Evolutionary conservation across 2,888 invertebrate genomes (phyloP).

Genomic region (Callyntrura guangdongensis): DNA sequence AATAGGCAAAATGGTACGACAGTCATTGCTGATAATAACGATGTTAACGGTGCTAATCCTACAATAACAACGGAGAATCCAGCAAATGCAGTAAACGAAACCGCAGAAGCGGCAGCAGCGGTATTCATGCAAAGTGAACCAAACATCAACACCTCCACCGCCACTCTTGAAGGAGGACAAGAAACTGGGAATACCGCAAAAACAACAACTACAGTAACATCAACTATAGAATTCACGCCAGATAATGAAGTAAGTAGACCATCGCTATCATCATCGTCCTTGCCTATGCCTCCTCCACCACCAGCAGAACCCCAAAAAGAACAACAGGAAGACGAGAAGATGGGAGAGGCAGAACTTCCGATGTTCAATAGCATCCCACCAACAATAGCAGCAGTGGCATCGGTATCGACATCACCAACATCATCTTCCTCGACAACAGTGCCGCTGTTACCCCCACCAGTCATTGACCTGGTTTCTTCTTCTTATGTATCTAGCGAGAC

Average conservation of each 20-base stretch:
- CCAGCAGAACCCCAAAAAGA: neutral
- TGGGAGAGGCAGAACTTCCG: neutral
- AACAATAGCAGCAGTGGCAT: constrained; percentile 17
- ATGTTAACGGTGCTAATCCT: too few relatives aligned
- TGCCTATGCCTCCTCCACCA: too few relatives aligned
- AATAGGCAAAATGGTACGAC: too few relatives aligned
- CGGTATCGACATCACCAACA: neutral
- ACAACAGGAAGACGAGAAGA: neutral
- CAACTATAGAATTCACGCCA: neutral
- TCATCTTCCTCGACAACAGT: too few relatives aligned
- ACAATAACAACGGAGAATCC: too few relatives aligned
- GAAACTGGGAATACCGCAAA: neutral
- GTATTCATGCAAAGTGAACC: neutral
- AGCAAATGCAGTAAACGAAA: too few relatives aligned
- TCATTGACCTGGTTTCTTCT: constrained; percentile 8
- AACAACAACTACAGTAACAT: neutral
- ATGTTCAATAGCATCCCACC: neutral
- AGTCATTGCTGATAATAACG: too few relatives aligned
- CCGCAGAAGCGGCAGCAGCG: neutral
- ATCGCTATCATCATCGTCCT: too few relatives aligned
- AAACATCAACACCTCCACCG: neutral
- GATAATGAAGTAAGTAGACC: constrained; percentile 16
- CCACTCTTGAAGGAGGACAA: neutral
- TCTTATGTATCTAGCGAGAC: neutral
- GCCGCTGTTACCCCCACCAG: constrained; percentile 6